These are phyloP conservation scores for Corythoichthys intestinalis DNA, from an alignment of 2,113 vertebrate species.

Conservation along the genomic window DNA sequence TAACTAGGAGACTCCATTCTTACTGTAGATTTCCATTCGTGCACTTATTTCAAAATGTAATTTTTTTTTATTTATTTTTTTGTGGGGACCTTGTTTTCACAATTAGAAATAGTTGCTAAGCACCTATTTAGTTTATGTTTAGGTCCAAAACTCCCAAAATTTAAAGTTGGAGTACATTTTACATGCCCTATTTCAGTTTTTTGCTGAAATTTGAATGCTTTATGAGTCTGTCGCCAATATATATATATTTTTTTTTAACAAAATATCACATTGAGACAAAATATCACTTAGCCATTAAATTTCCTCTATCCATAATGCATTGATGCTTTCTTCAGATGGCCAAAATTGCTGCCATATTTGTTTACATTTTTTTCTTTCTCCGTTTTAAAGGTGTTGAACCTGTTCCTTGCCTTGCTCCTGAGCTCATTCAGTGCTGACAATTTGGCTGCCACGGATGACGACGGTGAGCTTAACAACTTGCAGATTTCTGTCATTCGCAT, in stretches of 20 bases:
- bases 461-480: conserved; percentile 97
- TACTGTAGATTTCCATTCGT: background rate
- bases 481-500: conserved; percentile 95
- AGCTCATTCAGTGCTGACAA: conserved; percentile 99
- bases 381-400: conserved; percentile 85
- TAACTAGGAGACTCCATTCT: background rate
- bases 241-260: no score
- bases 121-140: background rate
- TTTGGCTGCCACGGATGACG: conserved; percentile 90
- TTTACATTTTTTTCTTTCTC: background rate
- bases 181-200: no score
- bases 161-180: background rate
- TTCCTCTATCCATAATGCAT: background rate
- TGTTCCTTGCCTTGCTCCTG: conserved; percentile 95
- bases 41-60: no score
- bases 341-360: background rate
- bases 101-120: no score
- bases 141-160: background rate
- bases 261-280: background rate
- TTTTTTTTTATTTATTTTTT: no score
- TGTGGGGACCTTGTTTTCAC: no score
- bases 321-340: background rate
- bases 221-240: background rate
- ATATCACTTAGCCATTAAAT: background rate
- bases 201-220: background rate